Evolutionary conservation across 35 echinoderm and acorn worm species (phyloP), one percentile per base, ranked within the genome.

Genomic region (Lytechinus variegatus): DNA sequence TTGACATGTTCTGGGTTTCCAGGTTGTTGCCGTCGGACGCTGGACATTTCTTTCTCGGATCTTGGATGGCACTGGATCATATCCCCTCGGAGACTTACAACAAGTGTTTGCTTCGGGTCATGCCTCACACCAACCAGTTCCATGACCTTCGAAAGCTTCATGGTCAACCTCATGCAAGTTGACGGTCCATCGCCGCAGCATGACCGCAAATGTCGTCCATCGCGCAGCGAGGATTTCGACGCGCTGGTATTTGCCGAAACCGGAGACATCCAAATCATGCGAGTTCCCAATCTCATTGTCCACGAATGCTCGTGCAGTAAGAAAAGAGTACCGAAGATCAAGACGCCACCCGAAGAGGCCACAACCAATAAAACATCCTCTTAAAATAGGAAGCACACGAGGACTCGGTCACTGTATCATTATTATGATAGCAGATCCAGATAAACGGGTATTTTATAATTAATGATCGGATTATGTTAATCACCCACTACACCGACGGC

Each of bases 381-480:
- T 60, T 60, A 79, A n/a, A 8, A 79, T 6, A 16, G 66, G 12
- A 79, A 79, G 21, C 56, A 58, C 56, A 13, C 13, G 56, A 24
- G 66, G 21, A 79, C 66, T 79, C 1, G 4, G 7, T 24, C 8
- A 79, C 19, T 71, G 61, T 14, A 14, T 71, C 61, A 71, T 6
- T 71, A 19, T 71, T 6, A 21, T 4, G n/a, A 24, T 7, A 16
- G 66, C 19, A 79, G 6, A 24, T 79, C 66, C 66, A 79, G 66
- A 79, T 79, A 79, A 79, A 79, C 66, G 66, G 66, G 66, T 79
- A 79, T 79, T 24, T 79, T 24, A 79, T 79, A 79, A 79, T 79
- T 79, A 16, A n/a, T 79, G 24, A 79, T 79, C 66, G 19, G 21
- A 79, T 79, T 79, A 24, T 24, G 66, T 24, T 79, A 24, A 24